Evolutionary conservation across 2,888 invertebrate species (phyloP), one percentile per base, ranked within the genome.

Genomic region (Candidula unifasciata): DNA sequence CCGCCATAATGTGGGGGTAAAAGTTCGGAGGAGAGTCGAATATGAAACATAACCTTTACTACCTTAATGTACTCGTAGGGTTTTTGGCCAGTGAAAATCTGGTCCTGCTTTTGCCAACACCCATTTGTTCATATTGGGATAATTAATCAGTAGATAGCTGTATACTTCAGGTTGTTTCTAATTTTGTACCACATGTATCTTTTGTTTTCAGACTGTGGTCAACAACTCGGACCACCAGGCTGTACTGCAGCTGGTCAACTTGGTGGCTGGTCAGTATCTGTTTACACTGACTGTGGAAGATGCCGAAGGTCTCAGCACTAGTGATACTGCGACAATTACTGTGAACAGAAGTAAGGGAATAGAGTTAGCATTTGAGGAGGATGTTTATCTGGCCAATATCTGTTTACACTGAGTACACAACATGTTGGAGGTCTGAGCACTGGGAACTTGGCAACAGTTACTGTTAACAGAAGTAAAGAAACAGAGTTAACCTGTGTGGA

Each of bases 251-350:
- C 93, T 97, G 57, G 96, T 96, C n/a, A 96, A 97, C 93, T 95
- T 98, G 82, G 96, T 97, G 77, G 96, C 96, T 3, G 98, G 98
- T 0, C 95, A 96, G 88, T 98, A 98, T 93, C 96, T 97, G 2
- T 98, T 98, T 92, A 96, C 96, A 91, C 94, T 98, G 84, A 96
- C 96, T n/a, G 98, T 98, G 0, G 96, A 95, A 68, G 98, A 98
- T 93, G 97, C 97, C 88, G 97, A 98, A 93, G 98, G 98, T 0
- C 95, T 97, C 82, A 96, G 96, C 0, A 96, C 96, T 89, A 96
- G 96, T 27, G 97, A 98, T 93, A 96, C 96, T 0, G 97, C 97
- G 35, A 96, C 96, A 82, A 95, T 98, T 89, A 95, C 96, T 89
- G 96, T 98, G 0, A 97, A 97, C 92, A 94, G 95, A 90, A 95